Evolutionary conservation across 2,113 vertebrate species (phyloP).

Genomic region (Aviceda subcristata): DNA sequence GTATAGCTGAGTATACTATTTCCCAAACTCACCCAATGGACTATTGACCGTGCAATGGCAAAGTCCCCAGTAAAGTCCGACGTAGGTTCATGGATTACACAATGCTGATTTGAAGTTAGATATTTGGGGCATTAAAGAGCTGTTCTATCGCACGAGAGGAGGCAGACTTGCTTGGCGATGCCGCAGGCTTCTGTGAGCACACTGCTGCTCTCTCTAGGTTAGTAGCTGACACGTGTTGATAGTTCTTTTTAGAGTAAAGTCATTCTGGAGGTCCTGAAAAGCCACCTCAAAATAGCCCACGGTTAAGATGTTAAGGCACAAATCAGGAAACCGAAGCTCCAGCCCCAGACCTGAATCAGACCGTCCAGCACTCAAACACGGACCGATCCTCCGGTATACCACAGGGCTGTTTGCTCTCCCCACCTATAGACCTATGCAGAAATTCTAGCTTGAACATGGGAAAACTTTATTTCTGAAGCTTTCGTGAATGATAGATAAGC

Average conservation of each 20-base stretch:
- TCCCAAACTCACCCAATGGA: not conserved
- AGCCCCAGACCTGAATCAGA: not conserved
- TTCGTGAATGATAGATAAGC: not conserved
- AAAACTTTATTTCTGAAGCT: not conserved
- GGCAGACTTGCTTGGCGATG: not conserved
- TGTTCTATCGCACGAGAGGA: not conserved
- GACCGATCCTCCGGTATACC: fast-evolving
- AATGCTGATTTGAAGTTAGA: not conserved
- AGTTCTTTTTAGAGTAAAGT: not conserved
- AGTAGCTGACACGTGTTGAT: not conserved
- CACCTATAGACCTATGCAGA: not conserved
- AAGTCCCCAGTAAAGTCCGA: not conserved
- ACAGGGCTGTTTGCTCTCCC: not conserved
- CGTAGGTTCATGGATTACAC: not conserved
- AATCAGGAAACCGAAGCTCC: not conserved
- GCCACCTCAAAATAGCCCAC: not conserved
- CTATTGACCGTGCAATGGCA: not conserved
- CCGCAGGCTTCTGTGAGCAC: not conserved
- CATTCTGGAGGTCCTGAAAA: not conserved
- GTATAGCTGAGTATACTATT: not conserved
- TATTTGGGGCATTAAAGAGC: not conserved
- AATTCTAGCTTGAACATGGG: not conserved
- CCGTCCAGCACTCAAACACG: not conserved
- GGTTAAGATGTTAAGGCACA: not conserved
- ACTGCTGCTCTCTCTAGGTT: not conserved